A percentile compares a stretch with the other conserved stretches of the same genome.
Evolutionary conservation across 2,797 vertebrate species (phyloP).

Genomic region (Xyrichtys novacula): DNA sequence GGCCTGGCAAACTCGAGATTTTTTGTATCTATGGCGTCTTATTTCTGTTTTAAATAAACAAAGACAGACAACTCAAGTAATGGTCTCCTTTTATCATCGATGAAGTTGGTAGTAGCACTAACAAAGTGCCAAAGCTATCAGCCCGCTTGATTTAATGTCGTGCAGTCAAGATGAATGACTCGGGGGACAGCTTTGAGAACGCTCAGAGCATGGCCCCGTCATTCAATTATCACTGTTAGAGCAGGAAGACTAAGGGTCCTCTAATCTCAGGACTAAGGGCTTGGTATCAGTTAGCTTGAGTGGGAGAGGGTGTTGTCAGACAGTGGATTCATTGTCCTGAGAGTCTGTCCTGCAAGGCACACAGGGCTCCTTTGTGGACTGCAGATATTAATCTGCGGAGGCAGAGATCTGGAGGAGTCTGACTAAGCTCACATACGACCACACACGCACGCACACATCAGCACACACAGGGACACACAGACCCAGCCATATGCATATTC

Average conservation of each 20-base stretch:
- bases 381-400: slow-evolving; percentile 82
- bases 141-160: slow-evolving; percentile 21
- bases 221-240: slow-evolving; percentile 60
- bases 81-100: neutral
- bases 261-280: slow-evolving; percentile 53
- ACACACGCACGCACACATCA: slow-evolving; percentile 71
- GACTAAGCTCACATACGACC: slow-evolving; percentile 75
- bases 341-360: slow-evolving; percentile 73
- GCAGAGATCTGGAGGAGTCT: slow-evolving; percentile 78
- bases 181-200: slow-evolving; percentile 34
- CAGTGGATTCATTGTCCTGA: slow-evolving; percentile 79
- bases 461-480: slow-evolving; percentile 49
- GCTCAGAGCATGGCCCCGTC: slow-evolving; percentile 25
- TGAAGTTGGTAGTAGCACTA: neutral
- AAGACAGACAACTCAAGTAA: neutral
- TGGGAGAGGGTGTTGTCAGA: slow-evolving; percentile 72
- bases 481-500: slow-evolving; percentile 66
- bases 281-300: slow-evolving; percentile 66
- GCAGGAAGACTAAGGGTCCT: slow-evolving; percentile 51
- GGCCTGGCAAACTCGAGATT: neutral
- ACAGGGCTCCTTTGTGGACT: slow-evolving; percentile 79
- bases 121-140: slow-evolving; percentile 7
- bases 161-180: slow-evolving; percentile 30
- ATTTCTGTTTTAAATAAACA: neutral
- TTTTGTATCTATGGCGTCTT: slow-evolving; percentile 3